Percentiles rank a stretch among this genome's conserved stretches.
Conservation (phyloP, 2,888 invertebrate genomes). For the Allygus modestus region DNA sequence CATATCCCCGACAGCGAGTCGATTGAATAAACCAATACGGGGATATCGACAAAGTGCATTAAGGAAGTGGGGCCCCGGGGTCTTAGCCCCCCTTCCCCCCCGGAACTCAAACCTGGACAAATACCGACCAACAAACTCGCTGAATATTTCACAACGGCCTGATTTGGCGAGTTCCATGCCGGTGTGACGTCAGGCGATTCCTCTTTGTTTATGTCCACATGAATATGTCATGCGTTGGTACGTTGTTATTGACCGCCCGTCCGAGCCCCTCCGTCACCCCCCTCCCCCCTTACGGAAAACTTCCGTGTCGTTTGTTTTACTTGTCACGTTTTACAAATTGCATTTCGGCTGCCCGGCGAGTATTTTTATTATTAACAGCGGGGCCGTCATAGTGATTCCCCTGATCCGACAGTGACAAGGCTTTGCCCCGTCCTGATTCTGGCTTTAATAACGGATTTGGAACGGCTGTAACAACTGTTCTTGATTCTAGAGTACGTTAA, state of each 20-base stretch:
- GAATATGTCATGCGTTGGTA: conserved; percentile 49
- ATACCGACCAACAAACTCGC: conserved; percentile 39
- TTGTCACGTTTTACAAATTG: conserved; percentile 56
- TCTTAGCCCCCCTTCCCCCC: conserved; percentile 13
- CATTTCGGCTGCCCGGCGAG: conserved; percentile 42
- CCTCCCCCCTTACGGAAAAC: background rate
- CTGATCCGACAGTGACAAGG: background rate
- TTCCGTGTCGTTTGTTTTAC: conserved; percentile 53
- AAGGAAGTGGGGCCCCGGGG: conserved; percentile 43
- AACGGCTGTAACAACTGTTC: background rate
- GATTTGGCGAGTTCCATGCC: conserved; percentile 9
- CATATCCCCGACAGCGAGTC: conserved; percentile 22
- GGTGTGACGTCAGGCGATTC: background rate
- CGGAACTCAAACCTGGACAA: conserved; percentile 53
- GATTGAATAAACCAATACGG: conserved; percentile 56
- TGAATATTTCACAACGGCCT: conserved; percentile 50
- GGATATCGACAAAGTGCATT: conserved; percentile 55
- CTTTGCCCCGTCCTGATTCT: background rate
- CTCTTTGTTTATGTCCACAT: conserved; percentile 53
- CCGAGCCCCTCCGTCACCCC: too few relatives aligned
- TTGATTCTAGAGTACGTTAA: too few relatives aligned
- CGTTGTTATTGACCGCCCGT: conserved; percentile 29
- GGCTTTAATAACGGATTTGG: conserved; percentile 2
- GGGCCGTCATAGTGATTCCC: conserved; percentile 23
- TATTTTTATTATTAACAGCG: conserved; percentile 52